A percentile compares a stretch with the other conserved stretches of the same genome.
Evolutionary conservation across 2,888 invertebrate species (phyloP).

Genomic region (Phengaris arion): DNA sequence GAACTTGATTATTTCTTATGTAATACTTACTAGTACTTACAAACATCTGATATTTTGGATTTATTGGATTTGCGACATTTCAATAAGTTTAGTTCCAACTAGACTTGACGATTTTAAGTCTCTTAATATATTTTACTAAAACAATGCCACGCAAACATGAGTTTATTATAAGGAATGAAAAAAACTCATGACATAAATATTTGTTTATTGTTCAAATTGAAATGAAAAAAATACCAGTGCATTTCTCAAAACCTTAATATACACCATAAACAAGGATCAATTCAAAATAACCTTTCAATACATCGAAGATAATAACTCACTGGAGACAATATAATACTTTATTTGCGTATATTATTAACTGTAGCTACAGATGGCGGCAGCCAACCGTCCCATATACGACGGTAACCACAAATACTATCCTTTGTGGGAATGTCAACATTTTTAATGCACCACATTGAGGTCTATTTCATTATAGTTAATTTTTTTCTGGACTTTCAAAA

Average conservation of each 20-base stretch:
- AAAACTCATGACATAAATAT: not conserved
- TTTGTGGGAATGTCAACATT: not conserved
- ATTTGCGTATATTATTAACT: constrained; percentile 26
- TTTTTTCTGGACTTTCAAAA: not conserved
- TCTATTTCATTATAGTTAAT: not conserved
- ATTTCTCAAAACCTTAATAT: not conserved
- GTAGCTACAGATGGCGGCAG: constrained; percentile 16
- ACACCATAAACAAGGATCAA: constrained; percentile 13
- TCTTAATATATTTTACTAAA: not conserved
- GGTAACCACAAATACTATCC: constrained; percentile 6
- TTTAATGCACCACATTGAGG: too few relatives aligned
- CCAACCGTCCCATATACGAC: constrained; percentile 14
- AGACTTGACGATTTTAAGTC: not conserved
- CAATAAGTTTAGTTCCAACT: not conserved
- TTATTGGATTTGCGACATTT: not conserved
- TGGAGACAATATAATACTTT: constrained; percentile 22
- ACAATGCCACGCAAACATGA: not conserved
- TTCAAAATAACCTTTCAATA: constrained; percentile 24
- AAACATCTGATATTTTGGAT: not conserved
- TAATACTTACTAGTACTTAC: not conserved
- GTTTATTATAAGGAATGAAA: not conserved
- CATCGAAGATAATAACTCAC: constrained; percentile 29
- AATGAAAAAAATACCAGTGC: not conserved
- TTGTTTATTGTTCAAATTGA: not conserved
- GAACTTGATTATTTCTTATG: not conserved